Base-by-base conservation (phyloP, 2,797 vertebrate genomes). In the Furcifer pardalis region DNA sequence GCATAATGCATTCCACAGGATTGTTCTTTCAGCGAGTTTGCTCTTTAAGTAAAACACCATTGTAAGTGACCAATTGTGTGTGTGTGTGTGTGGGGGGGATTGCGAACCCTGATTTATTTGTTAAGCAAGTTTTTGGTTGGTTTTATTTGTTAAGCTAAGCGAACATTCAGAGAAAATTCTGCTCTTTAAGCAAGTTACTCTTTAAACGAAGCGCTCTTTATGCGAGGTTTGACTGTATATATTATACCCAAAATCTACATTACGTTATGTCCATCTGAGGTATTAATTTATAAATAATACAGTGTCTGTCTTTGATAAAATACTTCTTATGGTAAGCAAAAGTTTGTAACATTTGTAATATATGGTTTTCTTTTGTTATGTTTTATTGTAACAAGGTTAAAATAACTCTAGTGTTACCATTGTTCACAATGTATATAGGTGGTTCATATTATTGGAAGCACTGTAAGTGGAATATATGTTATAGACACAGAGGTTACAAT, bases 321-420 rank as follows among this genome's bases (percentile, higher is more conserved):
- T 65, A 0, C 9, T 85, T 66, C 75, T 77, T 0, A 0, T 78
- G 19, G 52, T 80, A 89, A 60, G 49, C 13, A 46, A 63, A 86
- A 65, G 21, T 35, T 42, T 0, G 0, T 81, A 27, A 59, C 78
- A 79, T 35, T 81, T 87, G 32, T 69, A 37, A n/a, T 0, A 0
- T 6, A 30, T 75, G 19, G 89, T 86, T 86, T 87, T 73, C 89
- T 89, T 82, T 89, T 71, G 42, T 0, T 0, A 4, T 79, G 37
- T 79, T 78, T 83, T 91, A 77, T 77, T 88, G 60, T 63, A 89
- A 81, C 42, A 71, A 89, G 88, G 85, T 88, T 88, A 30, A 63
- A 74, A 37, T 37, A 46, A 42, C 32, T 71, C 7, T 9, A 69
- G 46, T 35, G 19, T 59, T 32, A 15, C 60, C 21, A 77, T 49